These are phyloP conservation scores for Diglossa cyanea DNA, from an alignment of 2,797 vertebrate genomes.

Conservation along the genomic window DNA sequence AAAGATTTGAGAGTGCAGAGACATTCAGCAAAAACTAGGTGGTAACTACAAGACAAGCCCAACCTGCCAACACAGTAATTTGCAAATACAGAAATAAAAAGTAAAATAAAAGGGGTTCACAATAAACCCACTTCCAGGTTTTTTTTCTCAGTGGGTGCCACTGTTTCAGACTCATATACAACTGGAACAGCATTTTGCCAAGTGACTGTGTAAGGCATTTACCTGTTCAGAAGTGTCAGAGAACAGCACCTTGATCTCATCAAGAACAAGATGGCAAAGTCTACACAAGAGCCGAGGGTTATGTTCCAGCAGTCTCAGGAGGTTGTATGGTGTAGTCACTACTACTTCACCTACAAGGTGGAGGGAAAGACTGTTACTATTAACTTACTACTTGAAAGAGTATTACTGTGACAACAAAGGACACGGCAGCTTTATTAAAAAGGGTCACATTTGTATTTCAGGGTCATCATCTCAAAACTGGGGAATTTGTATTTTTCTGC, in stretches of 20 bases:
- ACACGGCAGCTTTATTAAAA: accelerated
- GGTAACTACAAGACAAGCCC: not conserved
- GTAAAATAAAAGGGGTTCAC: too few species aligned
- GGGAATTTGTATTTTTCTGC: not conserved
- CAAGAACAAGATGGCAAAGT: constrained; percentile 86
- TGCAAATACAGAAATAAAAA: not conserved
- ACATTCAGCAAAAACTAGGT: not conserved
- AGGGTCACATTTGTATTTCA: not conserved
- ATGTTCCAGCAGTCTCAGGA: constrained; percentile 81
- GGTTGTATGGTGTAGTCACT: constrained; percentile 85
- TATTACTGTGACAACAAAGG: not conserved
- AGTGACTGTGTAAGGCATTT: not conserved
- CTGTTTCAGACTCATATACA: not conserved
- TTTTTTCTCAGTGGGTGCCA: not conserved
- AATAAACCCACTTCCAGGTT: accelerated
- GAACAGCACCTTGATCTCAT: constrained; percentile 83
- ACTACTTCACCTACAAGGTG: constrained; percentile 80
- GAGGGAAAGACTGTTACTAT: not conserved
- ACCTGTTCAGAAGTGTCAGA: constrained; percentile 82
- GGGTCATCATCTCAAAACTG: not conserved
- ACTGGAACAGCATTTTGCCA: not conserved
- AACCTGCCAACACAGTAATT: not conserved
- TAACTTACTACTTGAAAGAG: not conserved
- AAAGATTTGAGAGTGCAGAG: not conserved
- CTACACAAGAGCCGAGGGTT: constrained; percentile 81